A percentile compares a stretch with the other conserved stretches of the same genome.
Evolutionary conservation across 2,888 invertebrate genomes (phyloP).

Genomic region (Cylindroiulus punctatus): DNA sequence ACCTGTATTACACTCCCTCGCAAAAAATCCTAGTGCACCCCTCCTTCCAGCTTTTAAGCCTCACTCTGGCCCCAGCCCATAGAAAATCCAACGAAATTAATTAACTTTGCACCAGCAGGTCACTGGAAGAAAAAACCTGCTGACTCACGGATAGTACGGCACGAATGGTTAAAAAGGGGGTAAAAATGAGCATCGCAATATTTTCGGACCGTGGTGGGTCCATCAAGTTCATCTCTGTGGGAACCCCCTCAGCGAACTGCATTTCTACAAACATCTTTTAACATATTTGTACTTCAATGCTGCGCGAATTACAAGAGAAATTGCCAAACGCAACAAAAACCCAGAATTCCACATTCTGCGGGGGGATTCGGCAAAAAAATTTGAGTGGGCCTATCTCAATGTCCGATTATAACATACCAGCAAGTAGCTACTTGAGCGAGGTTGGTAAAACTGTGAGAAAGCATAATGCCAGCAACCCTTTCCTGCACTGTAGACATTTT

Average conservation of each 20-base stretch:
- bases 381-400: not conserved
- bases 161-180: conserved; percentile 40
- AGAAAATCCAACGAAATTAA: conserved; percentile 22
- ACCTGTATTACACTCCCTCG: conserved; percentile 29
- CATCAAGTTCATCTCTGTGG: conserved; percentile 42
- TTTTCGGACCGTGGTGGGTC: not conserved
- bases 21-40: not conserved
- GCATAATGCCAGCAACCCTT: not conserved
- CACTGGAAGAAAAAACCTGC: conserved; percentile 25
- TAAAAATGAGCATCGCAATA: conserved; percentile 29
- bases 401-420: not conserved
- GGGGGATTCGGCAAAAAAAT: too few relatives aligned
- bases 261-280: conserved; percentile 34
- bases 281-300: conserved; percentile 7
- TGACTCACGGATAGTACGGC: conserved; percentile 29
- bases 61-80: not conserved
- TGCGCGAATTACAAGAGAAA: conserved; percentile 14
- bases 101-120: conserved; percentile 42
- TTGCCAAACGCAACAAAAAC: not conserved
- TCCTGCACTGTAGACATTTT: not conserved
- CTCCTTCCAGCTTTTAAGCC: not conserved
- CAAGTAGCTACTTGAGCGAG: not conserved
- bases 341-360: conserved; percentile 2
- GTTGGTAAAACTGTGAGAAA: not conserved
- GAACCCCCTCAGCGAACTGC: conserved; percentile 42